Conservation (phyloP, 2,113 vertebrate genomes). For the Polyodon spathula region DNA sequence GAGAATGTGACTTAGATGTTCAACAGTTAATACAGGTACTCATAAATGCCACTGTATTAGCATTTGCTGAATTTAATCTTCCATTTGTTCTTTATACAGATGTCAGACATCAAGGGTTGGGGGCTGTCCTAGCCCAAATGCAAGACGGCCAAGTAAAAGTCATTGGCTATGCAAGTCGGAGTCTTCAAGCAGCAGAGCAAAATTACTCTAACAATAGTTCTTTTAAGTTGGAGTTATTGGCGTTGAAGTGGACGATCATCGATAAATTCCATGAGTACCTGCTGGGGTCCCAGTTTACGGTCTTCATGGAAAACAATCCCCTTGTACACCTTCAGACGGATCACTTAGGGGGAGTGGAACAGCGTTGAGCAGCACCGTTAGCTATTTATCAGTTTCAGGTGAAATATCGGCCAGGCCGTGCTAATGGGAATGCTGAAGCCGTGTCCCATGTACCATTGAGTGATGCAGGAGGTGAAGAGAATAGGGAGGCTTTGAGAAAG, state of each 20-base stretch:
- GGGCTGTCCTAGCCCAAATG: background rate
- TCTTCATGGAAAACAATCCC: background rate
- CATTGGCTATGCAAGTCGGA: constrained; percentile 2
- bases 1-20: constrained; percentile 5
- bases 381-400: background rate
- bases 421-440: background rate
- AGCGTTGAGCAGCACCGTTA: background rate
- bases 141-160: background rate
- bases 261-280: no score
- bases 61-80: background rate
- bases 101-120: background rate
- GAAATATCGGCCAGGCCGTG: background rate
- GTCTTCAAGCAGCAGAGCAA: constrained; percentile 2
- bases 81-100: background rate
- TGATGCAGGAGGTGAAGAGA: background rate
- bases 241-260: no score
- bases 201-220: background rate
- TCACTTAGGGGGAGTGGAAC: background rate
- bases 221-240: constrained; percentile 2
- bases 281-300: background rate
- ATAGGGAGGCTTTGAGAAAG: background rate
- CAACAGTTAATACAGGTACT: background rate
- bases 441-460: background rate
- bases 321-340: background rate
- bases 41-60: background rate